phyloP scores from a whole-genome alignment of 1,140 invertebrate species.

The Leptinotarsa defecta region DNA sequence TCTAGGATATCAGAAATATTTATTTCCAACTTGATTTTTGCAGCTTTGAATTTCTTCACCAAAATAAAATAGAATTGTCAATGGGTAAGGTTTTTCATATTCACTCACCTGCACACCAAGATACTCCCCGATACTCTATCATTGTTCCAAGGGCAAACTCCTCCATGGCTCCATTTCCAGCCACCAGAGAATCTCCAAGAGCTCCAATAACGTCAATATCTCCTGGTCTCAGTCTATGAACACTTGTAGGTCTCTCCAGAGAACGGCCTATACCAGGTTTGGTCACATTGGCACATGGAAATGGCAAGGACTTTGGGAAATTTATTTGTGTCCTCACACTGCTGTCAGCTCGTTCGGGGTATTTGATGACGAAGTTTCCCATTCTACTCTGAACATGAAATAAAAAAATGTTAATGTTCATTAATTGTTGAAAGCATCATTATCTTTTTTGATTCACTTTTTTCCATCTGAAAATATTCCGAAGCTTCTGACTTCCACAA shows the following conservation, averaged over 20 bases:
- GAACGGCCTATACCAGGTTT: conserved; percentile 39
- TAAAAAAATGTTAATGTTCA: too few species aligned
- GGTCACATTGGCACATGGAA: conserved; percentile 52
- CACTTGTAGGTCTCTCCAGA: conserved; percentile 51
- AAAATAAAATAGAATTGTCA: too few species aligned
- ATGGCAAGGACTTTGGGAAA: conserved; percentile 46
- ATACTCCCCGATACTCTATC: conserved; percentile 77
- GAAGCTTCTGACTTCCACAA: too few species aligned
- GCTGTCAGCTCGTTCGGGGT: conserved; percentile 33
- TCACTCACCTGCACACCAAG: conserved; percentile 70
- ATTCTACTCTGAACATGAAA: conserved; percentile 28
- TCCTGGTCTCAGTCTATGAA: conserved; percentile 70
- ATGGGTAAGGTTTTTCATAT: too few species aligned
- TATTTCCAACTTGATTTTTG: too few species aligned
- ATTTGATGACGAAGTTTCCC: conserved; percentile 47
- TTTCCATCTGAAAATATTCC: too few species aligned
- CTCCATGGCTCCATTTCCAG: conserved; percentile 76
- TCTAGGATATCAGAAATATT: too few species aligned
- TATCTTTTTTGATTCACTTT: too few species aligned
- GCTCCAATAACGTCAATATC: conserved; percentile 80
- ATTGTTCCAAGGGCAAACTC: conserved; percentile 73
- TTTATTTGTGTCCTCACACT: conserved; percentile 40
- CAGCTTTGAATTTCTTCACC: too few species aligned
- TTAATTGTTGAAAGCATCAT: too few species aligned
- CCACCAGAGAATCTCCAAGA: conserved; percentile 79